A percentile compares a stretch with the other conserved stretches of the same genome.
Evolutionary conservation across 2,113 vertebrate species (phyloP).

Genomic region (Pogona vitticeps): DNA sequence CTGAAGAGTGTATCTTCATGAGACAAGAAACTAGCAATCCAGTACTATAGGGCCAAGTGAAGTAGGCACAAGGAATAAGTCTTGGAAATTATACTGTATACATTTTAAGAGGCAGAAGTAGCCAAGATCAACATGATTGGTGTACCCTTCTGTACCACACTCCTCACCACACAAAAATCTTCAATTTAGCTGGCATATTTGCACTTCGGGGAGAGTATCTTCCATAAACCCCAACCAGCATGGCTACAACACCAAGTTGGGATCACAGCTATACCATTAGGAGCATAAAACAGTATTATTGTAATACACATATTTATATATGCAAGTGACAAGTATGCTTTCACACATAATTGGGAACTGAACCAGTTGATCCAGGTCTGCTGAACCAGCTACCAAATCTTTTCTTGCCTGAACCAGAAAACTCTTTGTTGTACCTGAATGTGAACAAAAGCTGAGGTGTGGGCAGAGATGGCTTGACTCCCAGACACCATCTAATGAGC

Average conservation of each 20-base stretch:
- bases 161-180: neutral
- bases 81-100: neutral
- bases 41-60: neutral
- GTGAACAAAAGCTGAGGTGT: neutral
- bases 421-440: neutral
- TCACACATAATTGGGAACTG: neutral
- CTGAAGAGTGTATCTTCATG: neutral
- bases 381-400: neutral
- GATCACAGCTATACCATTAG: neutral
- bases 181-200: too few species aligned
- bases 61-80: neutral
- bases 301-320: neutral
- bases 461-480: neutral
- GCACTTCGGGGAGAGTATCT: neutral
- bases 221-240: neutral
- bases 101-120: neutral
- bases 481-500: neutral
- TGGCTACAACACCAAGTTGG: neutral
- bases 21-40: neutral
- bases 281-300: neutral
- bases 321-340: neutral
- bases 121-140: neutral
- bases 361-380: neutral
- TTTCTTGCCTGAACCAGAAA: neutral
- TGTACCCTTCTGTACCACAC: neutral